Evolutionary conservation across 2,888 invertebrate species (phyloP).

Genomic region (Eupithecia vulgata): DNA sequence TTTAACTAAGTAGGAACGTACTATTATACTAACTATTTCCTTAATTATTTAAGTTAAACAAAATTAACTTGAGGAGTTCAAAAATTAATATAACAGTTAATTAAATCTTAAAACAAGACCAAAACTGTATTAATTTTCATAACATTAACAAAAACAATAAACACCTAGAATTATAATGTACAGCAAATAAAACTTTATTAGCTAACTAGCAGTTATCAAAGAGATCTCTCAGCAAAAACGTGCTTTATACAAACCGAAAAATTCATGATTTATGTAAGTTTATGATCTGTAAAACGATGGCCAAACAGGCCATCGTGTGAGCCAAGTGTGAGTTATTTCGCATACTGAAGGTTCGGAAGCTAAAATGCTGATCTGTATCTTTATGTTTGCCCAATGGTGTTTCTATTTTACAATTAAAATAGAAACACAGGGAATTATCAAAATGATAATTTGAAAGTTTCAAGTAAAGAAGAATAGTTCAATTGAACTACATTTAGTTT

Average conservation of each 20-base stretch:
- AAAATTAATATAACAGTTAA: background rate
- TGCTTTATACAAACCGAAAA: background rate
- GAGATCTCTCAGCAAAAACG: slow-evolving; percentile 15
- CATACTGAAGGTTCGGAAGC: background rate
- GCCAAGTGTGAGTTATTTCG: background rate
- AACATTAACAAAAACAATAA: background rate
- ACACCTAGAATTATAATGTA: background rate
- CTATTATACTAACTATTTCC: background rate
- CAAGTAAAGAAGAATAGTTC: too few species aligned
- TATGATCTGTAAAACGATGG: slow-evolving; percentile 26
- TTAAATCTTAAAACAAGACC: background rate
- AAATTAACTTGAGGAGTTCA: background rate
- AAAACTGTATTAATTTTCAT: background rate
- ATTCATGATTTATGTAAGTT: slow-evolving; percentile 4
- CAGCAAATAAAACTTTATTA: slow-evolving; percentile 14
- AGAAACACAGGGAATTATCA: background rate
- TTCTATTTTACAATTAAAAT: background rate
- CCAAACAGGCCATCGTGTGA: background rate
- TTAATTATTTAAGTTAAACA: too few species aligned
- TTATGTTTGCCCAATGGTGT: too few species aligned
- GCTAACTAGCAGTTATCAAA: slow-evolving; percentile 16
- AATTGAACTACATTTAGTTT: too few species aligned
- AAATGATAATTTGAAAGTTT: background rate
- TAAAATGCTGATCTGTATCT: too few species aligned
- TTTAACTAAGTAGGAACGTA: background rate